Conservation (phyloP, 2,797 vertebrate species). For the Pseudomugil gertrudae region DNA sequence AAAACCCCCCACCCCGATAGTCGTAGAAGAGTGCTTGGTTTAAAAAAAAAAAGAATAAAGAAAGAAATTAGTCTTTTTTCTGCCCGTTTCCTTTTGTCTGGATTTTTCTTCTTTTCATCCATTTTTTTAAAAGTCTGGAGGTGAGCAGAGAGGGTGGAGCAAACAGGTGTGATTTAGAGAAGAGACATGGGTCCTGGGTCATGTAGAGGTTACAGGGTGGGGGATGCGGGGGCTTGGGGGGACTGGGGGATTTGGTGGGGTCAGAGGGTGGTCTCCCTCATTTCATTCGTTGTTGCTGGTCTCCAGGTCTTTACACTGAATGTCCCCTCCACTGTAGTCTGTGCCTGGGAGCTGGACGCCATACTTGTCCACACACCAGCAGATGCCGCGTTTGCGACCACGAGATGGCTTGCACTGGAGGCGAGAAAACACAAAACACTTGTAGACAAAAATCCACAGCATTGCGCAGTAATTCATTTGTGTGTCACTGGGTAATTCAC, state of each 20-base stretch:
- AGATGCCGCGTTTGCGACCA: constrained; percentile 94
- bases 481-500: not conserved
- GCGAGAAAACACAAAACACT: not conserved
- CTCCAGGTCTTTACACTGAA: constrained; percentile 97
- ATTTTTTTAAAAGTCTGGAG: constrained; percentile 81
- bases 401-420: constrained; percentile 95
- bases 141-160: constrained; percentile 87
- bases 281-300: constrained; percentile 93
- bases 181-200: constrained; percentile 83
- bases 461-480: not conserved
- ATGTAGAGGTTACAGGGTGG: constrained; percentile 68
- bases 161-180: constrained; percentile 80
- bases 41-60: constrained; percentile 67
- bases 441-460: constrained; percentile 1
- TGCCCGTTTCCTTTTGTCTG: constrained; percentile 69
- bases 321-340: constrained; percentile 91
- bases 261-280: constrained; percentile 46
- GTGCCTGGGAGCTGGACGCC: constrained; percentile 94
- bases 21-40: constrained; percentile 79
- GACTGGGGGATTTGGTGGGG: constrained; percentile 3
- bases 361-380: constrained; percentile 99
- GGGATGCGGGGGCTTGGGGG: constrained; percentile 12
- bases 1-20: constrained; percentile 55
- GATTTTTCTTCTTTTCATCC: constrained; percentile 70
- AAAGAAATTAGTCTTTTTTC: constrained; percentile 63